Evolutionary conservation across 2,888 invertebrate genomes (phyloP), one percentile per base, ranked within the genome.

Genomic region (Synergus itoensis): DNA sequence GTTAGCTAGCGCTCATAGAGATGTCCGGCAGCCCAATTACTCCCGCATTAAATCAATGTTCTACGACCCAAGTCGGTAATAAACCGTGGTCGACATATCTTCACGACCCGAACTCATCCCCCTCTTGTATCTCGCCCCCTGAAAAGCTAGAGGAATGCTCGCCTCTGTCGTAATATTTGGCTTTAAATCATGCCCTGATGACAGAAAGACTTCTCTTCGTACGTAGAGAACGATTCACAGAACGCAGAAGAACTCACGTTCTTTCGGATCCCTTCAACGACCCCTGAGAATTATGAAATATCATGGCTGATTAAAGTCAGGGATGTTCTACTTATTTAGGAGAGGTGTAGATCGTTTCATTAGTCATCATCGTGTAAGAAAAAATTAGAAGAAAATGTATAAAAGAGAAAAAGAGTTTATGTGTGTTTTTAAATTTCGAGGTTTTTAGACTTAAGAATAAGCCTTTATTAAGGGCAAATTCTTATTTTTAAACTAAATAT

Each of bases 31-130:
- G 90, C 89, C 92, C 92, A 92, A 92, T 92, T 92, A 92, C 91
- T 89, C 86, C 87, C 86, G 92, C 91, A 91, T 92, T 92, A 92
- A 92, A 92, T 92, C 92, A 92, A 92, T 91, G 92, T 91, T 91
- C 88, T 89, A 85, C 86, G 86, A 84, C 86, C 84, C 81, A 83
- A 77, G 80, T 87, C 87, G 90, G 92, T 90, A 92, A 92, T 92
- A 92, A 92, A 92, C 90, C 89, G 88, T 83, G 82, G 83, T 84
- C 87, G 84, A 87, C 90, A 89, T 90, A 89, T 89, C 89, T 90
- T 87, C 88, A 89, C 90, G 88, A 85, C 84, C 86, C 77, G 77
- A 28, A 78, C 41, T 60, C 75, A 78, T 73, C 48, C 36, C 69
- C 48, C 53, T 36, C 79, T 73, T 60, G 45, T 73, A 69, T 60